Evolutionary conservation across 2,888 invertebrate genomes (phyloP), one percentile per base, ranked within the genome.

Genomic region (Meteorus cinctellus): DNA sequence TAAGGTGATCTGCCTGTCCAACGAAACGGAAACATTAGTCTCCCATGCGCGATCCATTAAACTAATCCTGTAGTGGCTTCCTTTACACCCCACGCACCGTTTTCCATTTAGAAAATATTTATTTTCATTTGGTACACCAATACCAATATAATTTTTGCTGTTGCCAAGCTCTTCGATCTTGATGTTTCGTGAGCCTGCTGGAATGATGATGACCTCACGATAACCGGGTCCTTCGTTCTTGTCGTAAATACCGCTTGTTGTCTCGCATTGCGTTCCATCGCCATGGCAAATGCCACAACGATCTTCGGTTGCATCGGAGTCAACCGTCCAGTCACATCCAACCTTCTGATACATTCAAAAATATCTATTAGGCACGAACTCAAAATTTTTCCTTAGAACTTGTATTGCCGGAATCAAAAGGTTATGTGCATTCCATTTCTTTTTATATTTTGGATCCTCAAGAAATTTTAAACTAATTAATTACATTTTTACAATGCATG

Each of bases 271-370:
- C 0, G 92, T 92, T 1, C 94, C 94, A 85, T 94, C 93, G 0
- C 94, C 94, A 80, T 93, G 92, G 84, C 94, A 94, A 59, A 93
- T 91, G 1, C 94, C 94, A 84, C 94, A 94, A 41, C 91, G 90
- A 86, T 94, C 94, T 84, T 94, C 94, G 24, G 91, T 90, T 0
- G 93, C 93, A 72, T 91, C 90, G 0, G 94, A 94, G 83, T 93
- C 92, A 29, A 94, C 90, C 51, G 89, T 89, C 91, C 92, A 92
- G 86, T 94, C 94, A 87, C 94, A 94, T 2, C 94, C 93, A 16
- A 94, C 92, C 85, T 91, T 91, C 94, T 94, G 86, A 55, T 31
- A 59, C 51, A 51, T 19, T 48, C 1, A 69, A 73, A 16, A 27
- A 69, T 29, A 19, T 63, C 74, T 31, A 62, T 16, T n/a, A 12